Base-by-base conservation (phyloP, 2,113 vertebrate genomes). In the Athene noctua region DNA sequence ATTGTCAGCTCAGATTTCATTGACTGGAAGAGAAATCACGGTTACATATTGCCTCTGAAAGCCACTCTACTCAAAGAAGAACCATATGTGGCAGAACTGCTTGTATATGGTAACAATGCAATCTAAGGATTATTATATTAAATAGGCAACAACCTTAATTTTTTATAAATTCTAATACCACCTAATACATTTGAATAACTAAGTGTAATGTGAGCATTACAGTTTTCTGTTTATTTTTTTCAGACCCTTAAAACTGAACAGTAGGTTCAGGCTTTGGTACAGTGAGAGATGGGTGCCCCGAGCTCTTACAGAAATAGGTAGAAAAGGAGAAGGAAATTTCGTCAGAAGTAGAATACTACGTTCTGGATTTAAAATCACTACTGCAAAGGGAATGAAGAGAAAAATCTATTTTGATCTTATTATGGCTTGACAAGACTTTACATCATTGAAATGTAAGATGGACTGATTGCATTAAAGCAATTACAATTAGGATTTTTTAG, bases 371-470 rank as follows among this genome's bases (percentile, higher is more conserved):
- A 79, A 95, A 86, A 74, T 80, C 36, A 61, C 42, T 83, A 32
- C 26, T 84, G 11, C 42, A 90, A 84, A 84, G 23, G 30, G 36
- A 87, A 83, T 27, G 55, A 92, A 57, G 46, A 91, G 49, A 86
- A 83, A 95, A 96, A 88, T 96, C 63, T 92, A 91, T 96, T 96
- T 94, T 92, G 65, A 94, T 94, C n/a, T 84, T 92, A 89, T 93
- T 95, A 88, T 71, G 71, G 10, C 72, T 94, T 71, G 63, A 92
- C 79, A 84, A 87, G 73, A 71, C 44, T 96, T 84, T 94, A 63
- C 81, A 96, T 94, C 54, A 90, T 67, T 96, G 83, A 94, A 94
- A 92, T 94, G 58, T 21, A 67, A 77, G 77, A 85, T 80, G 44
- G 51, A 61, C 75, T 96, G 94, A 96, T 96, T 91, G 32, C 72